Percentiles rank a stretch among this genome's conserved stretches.
Conservation (phyloP, 1,140 invertebrate species). For the Triops cancriformis region DNA sequence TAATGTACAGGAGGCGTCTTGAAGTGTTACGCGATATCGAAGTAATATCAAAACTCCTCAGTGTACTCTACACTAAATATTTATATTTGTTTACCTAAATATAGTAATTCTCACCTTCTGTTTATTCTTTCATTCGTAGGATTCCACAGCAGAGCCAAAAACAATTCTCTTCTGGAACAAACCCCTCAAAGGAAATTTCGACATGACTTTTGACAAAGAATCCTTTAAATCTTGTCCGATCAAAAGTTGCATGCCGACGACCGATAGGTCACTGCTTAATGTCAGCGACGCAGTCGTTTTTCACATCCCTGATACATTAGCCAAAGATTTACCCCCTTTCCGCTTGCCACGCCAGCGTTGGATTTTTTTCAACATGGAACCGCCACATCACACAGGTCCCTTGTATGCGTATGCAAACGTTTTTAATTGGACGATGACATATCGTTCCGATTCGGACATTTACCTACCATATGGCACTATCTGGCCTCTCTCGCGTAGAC, state of each 20-base stretch:
- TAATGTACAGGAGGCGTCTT: too few species aligned
- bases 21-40: too few species aligned
- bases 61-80: too few species aligned
- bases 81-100: too few species aligned
- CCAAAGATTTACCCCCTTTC: slow-evolving; percentile 24
- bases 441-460: slow-evolving; percentile 20
- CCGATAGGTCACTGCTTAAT: slow-evolving; percentile 25
- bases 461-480: background rate
- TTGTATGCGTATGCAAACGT: background rate
- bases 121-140: too few species aligned
- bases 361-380: slow-evolving; percentile 31
- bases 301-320: slow-evolving; percentile 29
- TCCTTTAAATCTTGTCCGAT: too few species aligned
- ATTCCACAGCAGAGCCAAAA: too few species aligned
- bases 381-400: slow-evolving; percentile 28
- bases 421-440: slow-evolving; percentile 30
- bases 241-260: slow-evolving; percentile 29
- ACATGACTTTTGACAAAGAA: too few species aligned
- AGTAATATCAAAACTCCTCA: too few species aligned
- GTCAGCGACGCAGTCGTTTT: slow-evolving; percentile 30
- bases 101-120: too few species aligned
- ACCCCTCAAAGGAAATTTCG: too few species aligned
- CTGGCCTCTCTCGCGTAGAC: background rate
- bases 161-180: too few species aligned
- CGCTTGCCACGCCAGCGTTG: slow-evolving; percentile 28